phyloP scores from a whole-genome alignment of 2,888 invertebrate genomes.

The Apodemia duryi region DNA sequence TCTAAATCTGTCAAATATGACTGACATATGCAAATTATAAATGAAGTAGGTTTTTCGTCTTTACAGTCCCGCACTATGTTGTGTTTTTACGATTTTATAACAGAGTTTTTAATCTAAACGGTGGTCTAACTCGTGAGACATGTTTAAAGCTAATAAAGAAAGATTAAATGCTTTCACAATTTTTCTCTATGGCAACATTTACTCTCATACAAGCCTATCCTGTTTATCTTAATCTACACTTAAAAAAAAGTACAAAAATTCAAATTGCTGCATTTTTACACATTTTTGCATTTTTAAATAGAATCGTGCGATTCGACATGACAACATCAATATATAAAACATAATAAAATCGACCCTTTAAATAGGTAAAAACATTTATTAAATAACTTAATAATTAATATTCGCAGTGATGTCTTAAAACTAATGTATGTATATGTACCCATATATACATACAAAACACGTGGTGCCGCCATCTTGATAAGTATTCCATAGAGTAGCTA shows the following conservation, averaged over 20 bases:
- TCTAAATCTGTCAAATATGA: not conserved
- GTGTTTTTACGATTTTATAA: slow-evolving; percentile 40
- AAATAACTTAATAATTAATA: slow-evolving; percentile 66
- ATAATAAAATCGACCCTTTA: slow-evolving; percentile 36
- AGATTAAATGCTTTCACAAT: slow-evolving; percentile 40
- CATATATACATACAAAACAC: slow-evolving; percentile 42
- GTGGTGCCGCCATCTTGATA: slow-evolving; percentile 38
- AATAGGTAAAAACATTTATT: slow-evolving; percentile 37
- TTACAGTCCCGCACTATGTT: slow-evolving; percentile 49
- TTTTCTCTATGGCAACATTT: slow-evolving; percentile 70
- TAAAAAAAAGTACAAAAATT: slow-evolving; percentile 41
- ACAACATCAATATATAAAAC: slow-evolving; percentile 60
- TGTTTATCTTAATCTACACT: slow-evolving; percentile 53
- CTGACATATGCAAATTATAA: slow-evolving; percentile 8
- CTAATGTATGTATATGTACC: slow-evolving; percentile 43
- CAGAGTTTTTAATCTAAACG: slow-evolving; percentile 48
- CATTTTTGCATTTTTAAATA: slow-evolving; percentile 46
- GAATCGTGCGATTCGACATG: slow-evolving; percentile 55
- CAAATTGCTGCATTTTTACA: slow-evolving; percentile 39
- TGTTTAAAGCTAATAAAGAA: slow-evolving; percentile 65
- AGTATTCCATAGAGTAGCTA: slow-evolving; percentile 17
- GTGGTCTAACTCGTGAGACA: slow-evolving; percentile 73
- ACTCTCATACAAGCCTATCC: slow-evolving; percentile 42
- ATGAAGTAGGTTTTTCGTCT: not conserved
- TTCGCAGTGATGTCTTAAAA: slow-evolving; percentile 68